Evolutionary conservation across 2,113 vertebrate species (phyloP).

Genomic region (Tyrannus savana): DNA sequence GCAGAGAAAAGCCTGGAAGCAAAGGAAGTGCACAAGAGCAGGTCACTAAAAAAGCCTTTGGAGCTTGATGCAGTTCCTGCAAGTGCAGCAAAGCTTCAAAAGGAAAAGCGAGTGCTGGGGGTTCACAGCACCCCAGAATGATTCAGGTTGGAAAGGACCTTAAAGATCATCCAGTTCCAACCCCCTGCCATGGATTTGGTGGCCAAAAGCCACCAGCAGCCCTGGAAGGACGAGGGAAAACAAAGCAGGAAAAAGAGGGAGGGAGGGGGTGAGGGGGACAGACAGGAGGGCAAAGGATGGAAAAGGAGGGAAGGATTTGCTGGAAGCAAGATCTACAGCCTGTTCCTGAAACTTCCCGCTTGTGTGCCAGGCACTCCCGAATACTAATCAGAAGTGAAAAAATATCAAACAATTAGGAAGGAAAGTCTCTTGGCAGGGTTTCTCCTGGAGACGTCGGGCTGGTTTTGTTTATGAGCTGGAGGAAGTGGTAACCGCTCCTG

Average conservation of each 20-base stretch:
- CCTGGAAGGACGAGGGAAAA: background rate
- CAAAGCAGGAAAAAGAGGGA: background rate
- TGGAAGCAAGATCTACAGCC: background rate
- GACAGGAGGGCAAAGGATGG: background rate
- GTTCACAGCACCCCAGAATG: accelerated
- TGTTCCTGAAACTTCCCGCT: background rate
- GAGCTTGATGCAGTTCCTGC: background rate
- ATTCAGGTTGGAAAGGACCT: background rate
- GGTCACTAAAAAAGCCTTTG: background rate
- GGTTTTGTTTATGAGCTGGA: conserved; percentile 70
- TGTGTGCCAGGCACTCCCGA: conserved; percentile 20
- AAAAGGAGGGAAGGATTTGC: background rate
- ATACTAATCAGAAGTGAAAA: conserved; percentile 56
- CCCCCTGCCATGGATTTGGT: background rate
- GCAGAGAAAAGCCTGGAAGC: background rate
- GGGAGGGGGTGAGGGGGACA: background rate
- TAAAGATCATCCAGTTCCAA: background rate
- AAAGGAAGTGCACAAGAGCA: background rate
- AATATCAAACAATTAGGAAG: conserved; percentile 47
- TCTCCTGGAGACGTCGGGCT: conserved; percentile 59
- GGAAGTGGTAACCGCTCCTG: conserved; percentile 75
- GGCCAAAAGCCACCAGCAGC: background rate
- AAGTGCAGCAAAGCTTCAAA: background rate
- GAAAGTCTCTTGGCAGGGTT: conserved; percentile 67
- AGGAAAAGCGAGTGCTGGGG: background rate